These are phyloP conservation scores for Pangasius larnaudii DNA, from an alignment of 2,797 vertebrate genomes.

Conservation along the genomic window DNA sequence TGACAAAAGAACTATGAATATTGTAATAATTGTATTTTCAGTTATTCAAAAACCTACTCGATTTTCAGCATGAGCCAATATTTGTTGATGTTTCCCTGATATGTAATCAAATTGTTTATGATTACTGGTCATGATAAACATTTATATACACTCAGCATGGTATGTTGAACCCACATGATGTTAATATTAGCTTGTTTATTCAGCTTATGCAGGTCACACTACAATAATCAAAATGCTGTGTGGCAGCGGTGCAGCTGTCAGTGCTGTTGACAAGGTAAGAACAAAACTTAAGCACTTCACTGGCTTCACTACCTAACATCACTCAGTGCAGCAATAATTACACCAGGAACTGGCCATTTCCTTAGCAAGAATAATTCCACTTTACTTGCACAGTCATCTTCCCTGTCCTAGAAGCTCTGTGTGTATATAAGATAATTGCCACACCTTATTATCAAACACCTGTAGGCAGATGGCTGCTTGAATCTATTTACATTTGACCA, in stretches of 20 bases:
- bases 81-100: background rate
- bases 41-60: background rate
- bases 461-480: background rate
- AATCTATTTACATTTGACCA: background rate
- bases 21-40: background rate
- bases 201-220: constrained; percentile 70
- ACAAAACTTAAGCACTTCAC: constrained; percentile 3
- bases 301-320: background rate
- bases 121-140: background rate
- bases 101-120: background rate
- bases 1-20: too few relatives aligned
- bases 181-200: constrained; percentile 30
- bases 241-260: constrained; percentile 79
- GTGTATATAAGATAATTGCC: background rate
- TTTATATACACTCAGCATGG: background rate
- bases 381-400: background rate
- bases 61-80: background rate
- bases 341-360: background rate
- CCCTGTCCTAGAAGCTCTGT: background rate
- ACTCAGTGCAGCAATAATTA: background rate
- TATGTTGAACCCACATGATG: background rate
- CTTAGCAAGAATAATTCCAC: background rate
- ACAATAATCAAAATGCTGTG: constrained; percentile 83
- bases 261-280: constrained; percentile 80
- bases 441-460: constrained; percentile 25